Evolutionary conservation across 2,888 invertebrate species (phyloP).

Genomic region (Eledona agricola): DNA sequence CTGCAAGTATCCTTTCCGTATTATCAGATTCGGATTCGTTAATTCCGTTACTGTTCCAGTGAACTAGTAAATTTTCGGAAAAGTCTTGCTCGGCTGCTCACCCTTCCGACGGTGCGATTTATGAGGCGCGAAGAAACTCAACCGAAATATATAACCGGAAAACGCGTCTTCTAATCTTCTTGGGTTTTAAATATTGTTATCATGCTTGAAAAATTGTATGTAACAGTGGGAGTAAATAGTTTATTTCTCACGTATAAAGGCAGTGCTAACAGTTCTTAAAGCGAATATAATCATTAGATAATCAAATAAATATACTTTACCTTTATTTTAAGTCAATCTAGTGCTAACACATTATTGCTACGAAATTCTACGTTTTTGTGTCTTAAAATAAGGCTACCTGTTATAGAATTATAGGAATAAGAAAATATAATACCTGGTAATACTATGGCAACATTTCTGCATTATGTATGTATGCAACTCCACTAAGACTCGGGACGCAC

Average conservation of each 20-base stretch:
- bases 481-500: no score
- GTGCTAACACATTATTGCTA: background rate
- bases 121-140: slow-evolving; percentile 6
- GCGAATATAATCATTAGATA: slow-evolving; percentile 1
- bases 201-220: no score
- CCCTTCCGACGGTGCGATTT: slow-evolving; percentile 12
- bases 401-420: no score
- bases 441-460: no score
- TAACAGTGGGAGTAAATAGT: slow-evolving; percentile 12
- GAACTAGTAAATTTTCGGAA: slow-evolving; percentile 11
- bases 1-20: slow-evolving; percentile 11
- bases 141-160: no score
- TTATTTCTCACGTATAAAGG: slow-evolving; percentile 14
- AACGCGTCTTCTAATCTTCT: no score
- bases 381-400: no score
- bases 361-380: slow-evolving; percentile 6
- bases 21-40: no score
- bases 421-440: no score
- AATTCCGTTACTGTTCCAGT: slow-evolving; percentile 10
- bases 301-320: slow-evolving; percentile 3
- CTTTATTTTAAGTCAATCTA: background rate
- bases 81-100: slow-evolving; percentile 23
- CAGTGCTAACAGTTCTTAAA: slow-evolving; percentile 18
- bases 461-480: no score
- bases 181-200: no score